Evolutionary conservation across 2,113 vertebrate species (phyloP).

Genomic region (Recurvirostra avosetta): DNA sequence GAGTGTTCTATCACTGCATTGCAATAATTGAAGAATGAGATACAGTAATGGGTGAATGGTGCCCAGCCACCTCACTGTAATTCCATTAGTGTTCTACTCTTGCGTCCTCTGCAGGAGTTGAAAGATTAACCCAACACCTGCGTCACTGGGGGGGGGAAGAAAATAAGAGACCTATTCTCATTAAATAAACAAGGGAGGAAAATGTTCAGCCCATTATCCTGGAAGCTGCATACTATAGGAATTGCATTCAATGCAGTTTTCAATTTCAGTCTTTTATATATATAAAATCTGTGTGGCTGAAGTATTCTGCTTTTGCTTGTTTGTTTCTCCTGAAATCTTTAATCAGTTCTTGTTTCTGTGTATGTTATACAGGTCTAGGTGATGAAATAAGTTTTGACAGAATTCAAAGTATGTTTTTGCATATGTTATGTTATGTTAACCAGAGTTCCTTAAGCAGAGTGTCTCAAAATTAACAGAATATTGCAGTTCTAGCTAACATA

Average conservation of each 20-base stretch:
- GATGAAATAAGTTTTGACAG: background rate
- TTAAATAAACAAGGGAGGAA: constrained; percentile 9
- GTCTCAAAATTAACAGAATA: background rate
- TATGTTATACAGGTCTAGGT: background rate
- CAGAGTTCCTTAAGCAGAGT: background rate
- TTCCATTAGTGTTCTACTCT: background rate
- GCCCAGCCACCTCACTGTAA: background rate
- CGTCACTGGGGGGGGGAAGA: background rate
- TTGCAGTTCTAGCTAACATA: background rate
- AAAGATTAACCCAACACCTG: constrained; percentile 8
- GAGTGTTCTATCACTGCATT: background rate
- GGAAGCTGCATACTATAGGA: background rate
- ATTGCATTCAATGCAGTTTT: background rate
- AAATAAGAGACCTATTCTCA: background rate
- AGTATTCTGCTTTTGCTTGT: background rate
- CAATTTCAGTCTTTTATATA: background rate
- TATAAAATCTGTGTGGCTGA: background rate
- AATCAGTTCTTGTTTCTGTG: background rate
- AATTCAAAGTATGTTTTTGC: background rate
- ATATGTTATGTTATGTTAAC: background rate
- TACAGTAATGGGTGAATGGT: background rate
- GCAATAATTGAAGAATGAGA: background rate
- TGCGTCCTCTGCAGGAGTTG: background rate
- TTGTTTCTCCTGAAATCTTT: background rate
- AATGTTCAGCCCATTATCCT: background rate